These are phyloP conservation scores for Drosophila helvetica DNA, from an alignment of 2,888 invertebrate genomes.

Conservation along the genomic window DNA sequence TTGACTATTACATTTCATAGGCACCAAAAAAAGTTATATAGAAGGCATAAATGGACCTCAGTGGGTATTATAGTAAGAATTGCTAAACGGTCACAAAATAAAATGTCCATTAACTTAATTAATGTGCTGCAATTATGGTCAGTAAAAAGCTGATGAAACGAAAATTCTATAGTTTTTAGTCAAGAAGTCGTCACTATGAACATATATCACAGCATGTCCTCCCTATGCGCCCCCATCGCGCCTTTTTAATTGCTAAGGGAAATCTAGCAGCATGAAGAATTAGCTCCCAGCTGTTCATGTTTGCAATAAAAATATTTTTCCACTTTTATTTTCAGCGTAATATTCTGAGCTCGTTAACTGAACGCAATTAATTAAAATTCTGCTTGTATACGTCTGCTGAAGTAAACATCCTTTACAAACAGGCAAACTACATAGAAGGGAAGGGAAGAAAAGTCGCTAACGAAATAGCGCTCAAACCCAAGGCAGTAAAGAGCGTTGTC, in stretches of 20 bases:
- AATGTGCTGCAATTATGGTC: constrained; percentile 69
- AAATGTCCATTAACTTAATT: constrained; percentile 79
- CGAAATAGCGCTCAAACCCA: constrained; percentile 55
- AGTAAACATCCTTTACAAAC: constrained; percentile 81
- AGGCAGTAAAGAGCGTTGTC: constrained; percentile 30
- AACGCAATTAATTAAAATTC: constrained; percentile 76
- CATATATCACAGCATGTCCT: constrained; percentile 65
- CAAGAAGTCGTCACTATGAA: constrained; percentile 71
- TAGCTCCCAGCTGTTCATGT: constrained; percentile 71
- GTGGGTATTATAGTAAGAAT: constrained; percentile 16
- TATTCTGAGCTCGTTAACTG: constrained; percentile 14
- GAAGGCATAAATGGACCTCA: constrained; percentile 48
- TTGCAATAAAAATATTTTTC: constrained; percentile 62
- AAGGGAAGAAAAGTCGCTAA: too few species aligned
- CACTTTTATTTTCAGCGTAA: constrained; percentile 20
- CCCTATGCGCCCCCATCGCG: constrained; percentile 3
- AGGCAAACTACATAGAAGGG: constrained; percentile 30
- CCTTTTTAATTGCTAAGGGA: constrained; percentile 30
- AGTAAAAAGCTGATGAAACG: constrained; percentile 64
- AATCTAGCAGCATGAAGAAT: constrained; percentile 76
- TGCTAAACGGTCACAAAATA: constrained; percentile 59
- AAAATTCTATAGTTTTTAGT: constrained; percentile 78
- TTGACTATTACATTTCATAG: constrained; percentile 55
- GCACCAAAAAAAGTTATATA: constrained; percentile 22
- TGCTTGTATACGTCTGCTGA: constrained; percentile 76